Conservation (phyloP, 2,888 invertebrate species). For the Yponomeuta cagnagella region DNA sequence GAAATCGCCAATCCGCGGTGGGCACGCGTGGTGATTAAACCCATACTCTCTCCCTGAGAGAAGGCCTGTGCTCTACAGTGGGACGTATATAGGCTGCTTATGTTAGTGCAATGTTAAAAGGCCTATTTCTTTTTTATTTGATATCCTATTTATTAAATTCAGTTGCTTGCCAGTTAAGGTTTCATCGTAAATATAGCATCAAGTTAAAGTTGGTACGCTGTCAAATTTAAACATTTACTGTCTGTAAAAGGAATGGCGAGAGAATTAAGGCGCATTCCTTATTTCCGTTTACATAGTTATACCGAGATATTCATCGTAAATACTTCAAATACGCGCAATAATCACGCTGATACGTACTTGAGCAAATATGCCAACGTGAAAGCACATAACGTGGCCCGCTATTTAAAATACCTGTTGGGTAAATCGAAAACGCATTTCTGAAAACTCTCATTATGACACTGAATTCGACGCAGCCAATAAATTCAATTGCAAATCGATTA, state of each 20-base stretch:
- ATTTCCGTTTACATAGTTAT: not conserved
- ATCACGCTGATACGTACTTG: not conserved
- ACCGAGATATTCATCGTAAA: not conserved
- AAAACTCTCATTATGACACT: constrained; percentile 11
- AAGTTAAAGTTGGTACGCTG: no score
- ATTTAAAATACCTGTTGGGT: not conserved
- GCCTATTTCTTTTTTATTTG: no score
- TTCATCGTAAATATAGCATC: no score
- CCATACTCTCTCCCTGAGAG: no score
- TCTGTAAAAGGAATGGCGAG: not conserved
- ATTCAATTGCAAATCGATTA: constrained; percentile 10
- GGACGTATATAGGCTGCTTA: no score
- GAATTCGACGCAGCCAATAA: not conserved
- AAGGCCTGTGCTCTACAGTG: no score
- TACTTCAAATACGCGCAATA: not conserved
- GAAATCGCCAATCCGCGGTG: no score
- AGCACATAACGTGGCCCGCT: not conserved
- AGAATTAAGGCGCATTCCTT: not conserved
- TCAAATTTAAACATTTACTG: no score
- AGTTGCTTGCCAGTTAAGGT: no score
- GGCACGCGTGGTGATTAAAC: no score
- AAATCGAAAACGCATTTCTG: constrained; percentile 10
- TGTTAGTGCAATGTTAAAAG: no score
- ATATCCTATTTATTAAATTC: no score
- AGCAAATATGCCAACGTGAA: not conserved